Evolutionary conservation across 2,113 vertebrate species (phyloP), one percentile per base, ranked within the genome.

Genomic region (Eleginops maclovinus): DNA sequence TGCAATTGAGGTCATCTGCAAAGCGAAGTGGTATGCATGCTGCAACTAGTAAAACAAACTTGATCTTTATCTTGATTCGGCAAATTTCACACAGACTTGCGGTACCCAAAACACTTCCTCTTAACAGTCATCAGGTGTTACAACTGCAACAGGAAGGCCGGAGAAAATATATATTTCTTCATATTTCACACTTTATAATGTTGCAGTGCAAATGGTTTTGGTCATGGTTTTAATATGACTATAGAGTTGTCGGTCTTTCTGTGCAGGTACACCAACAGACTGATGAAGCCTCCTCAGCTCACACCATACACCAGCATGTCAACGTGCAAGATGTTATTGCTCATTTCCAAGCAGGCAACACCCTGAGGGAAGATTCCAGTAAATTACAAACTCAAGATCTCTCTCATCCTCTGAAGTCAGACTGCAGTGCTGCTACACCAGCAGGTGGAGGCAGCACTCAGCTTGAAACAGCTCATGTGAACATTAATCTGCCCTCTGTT

Each of bases 321-420:
- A 95, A 94, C 58, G 78, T 96, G 36, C 94, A 94, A 87, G 56
- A 91, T 4, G 59, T 92, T 14, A 74, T 96, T 1, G 62, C 90
- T 56, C 68, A 62, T 84, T 87, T 96, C 81, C 70, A 60, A n/a
- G 3, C 77, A 12, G 50, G 50, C 44, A 68, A 26, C n/a, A 11
- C 9, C 15, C 40, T 9, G 47, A 63, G 36, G 59, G 65, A 31
- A 4, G 21, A 74, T 0, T 24, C 16, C 31, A 17, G 3, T 53
- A 5, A 4, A 0, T 3, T 3, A 1, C 49, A 46, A 47, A 21
- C 14, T 59, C 69, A 73, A 17, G 46, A 58, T 19, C 49, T 63
- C 6, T 44, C 60, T 44, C 2, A 0, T 64, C 16, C 28, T 56
- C 49, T 26, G 9, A 47, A 65, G 24, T 19, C 72, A 63, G 68